A percentile compares a stretch with the other conserved stretches of the same genome.
These are phyloP conservation scores for Chloroclystis v-ata DNA, from an alignment of 2,888 invertebrate genomes.

Conservation along the genomic window DNA sequence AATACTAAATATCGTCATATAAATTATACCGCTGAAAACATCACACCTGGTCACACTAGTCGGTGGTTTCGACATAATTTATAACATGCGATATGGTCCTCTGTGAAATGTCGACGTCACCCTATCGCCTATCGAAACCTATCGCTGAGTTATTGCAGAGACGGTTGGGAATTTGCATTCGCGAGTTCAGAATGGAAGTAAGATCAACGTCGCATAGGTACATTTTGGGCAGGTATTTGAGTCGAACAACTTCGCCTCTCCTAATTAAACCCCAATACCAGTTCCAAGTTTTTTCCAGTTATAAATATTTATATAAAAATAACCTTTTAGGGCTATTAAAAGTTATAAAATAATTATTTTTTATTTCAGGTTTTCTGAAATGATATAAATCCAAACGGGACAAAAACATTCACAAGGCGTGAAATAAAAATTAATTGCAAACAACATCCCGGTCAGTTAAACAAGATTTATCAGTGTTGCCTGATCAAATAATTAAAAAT, in stretches of 20 bases:
- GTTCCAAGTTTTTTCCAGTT: too few species aligned
- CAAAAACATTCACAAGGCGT: conserved; percentile 47
- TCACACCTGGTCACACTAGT: conserved; percentile 22
- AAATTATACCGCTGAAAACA: conserved; percentile 15
- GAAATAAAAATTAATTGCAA: conserved; percentile 59
- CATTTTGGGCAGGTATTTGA: too few species aligned
- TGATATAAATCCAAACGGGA: too few species aligned
- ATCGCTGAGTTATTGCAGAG: conserved; percentile 40
- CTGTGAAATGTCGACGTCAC: conserved; percentile 66
- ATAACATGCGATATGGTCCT: conserved; percentile 54
- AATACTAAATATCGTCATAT: too few species aligned
- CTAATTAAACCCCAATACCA: too few species aligned
- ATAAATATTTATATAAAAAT: too few species aligned
- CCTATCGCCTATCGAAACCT: conserved; percentile 47
- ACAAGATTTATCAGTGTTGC: conserved; percentile 66
- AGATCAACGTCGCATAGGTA: too few species aligned
- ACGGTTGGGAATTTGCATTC: conserved; percentile 31
- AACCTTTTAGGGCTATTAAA: too few species aligned
- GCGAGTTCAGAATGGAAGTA: background rate
- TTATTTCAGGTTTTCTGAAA: too few species aligned
- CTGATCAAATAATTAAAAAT: conserved; percentile 77
- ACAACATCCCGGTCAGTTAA: conserved; percentile 58
- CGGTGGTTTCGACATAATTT: conserved; percentile 51
- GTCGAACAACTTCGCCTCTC: too few species aligned
- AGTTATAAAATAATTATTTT: too few species aligned